Conservation (phyloP, 2,113 vertebrate genomes). For the Galbula dea region DNA sequence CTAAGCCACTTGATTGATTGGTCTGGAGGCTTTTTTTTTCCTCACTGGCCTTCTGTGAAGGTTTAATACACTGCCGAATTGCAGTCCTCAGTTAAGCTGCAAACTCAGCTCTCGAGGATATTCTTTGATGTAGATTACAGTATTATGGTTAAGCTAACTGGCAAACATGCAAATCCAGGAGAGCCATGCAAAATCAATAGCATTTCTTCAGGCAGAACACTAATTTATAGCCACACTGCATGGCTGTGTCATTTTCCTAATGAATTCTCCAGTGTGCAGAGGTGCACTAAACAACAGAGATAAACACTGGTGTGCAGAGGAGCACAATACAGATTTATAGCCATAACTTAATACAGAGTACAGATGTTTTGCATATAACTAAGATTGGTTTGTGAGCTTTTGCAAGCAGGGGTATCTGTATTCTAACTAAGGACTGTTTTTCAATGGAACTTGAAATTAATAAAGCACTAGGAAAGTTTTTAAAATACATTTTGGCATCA, state of each 20-base stretch:
- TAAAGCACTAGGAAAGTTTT: background rate
- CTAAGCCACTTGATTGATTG: background rate
- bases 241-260: constrained; percentile 49
- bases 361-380: constrained; percentile 40
- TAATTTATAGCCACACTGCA: constrained; percentile 39
- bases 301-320: constrained; percentile 38
- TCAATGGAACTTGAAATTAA: background rate
- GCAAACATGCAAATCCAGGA: background rate
- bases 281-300: constrained; percentile 59
- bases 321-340: constrained; percentile 58
- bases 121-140: background rate
- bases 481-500: background rate
- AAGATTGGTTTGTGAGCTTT: constrained; percentile 43
- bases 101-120: background rate
- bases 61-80: background rate
- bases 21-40: background rate
- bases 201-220: constrained; percentile 33
- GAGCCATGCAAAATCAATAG: constrained; percentile 9
- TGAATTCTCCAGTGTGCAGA: constrained; percentile 57
- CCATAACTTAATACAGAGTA: background rate
- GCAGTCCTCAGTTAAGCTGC: background rate
- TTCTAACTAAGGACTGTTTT: constrained; percentile 4
- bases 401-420: background rate
- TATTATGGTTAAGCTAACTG: constrained; percentile 6
- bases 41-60: background rate